Base-by-base conservation (phyloP, 2,888 invertebrate genomes). In the Drosophila putrida region DNA sequence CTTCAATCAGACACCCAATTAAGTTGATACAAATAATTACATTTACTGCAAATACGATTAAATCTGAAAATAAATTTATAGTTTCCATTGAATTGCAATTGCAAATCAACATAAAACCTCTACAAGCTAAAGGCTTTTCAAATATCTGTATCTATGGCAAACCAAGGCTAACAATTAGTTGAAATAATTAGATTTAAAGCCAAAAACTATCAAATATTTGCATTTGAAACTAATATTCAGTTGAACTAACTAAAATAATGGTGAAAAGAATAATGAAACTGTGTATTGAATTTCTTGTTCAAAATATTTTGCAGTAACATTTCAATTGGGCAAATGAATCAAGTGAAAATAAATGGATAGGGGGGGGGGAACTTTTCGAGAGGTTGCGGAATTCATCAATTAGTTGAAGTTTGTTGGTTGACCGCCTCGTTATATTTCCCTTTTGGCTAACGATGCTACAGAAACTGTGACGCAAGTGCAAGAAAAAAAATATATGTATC, bases 401-500 rank as follows among this genome's bases (percentile, higher is more conserved):
- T 43, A 60, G 41, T 43, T 43, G 43, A 10, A 43, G 27, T 27
- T 15, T 35, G 5, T 13, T 33, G 39, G 25, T 51, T 41, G 59
- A 41, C 39, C 33, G 39, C 41, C 6, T 43, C 20, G 38, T 43
- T 44, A 28, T 28, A 15, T 33, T 27, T 35, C 1, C 11, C 9
- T 46, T 13, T 9, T 20, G 20, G 33, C 33, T 20, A 28, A 10
- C 20, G 31, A 27, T 60, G 51, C 51, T 51, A 39, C 57, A 57
- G 33, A 11, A 11, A 49, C 47, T 44, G 51, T 44, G 55, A 61
- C 61, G 38, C 47, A 47, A 47, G 33, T 33, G 4, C 47, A 31
- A 6, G 31, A 20, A 20, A 20, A 20, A 20, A 20, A 20, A 20
- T 20, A 3, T 2, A 20, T 20, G 20, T 2, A 20, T 20, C 0